phyloP scores from a whole-genome alignment of 2,888 invertebrate species.

The Plebejus melissa region DNA sequence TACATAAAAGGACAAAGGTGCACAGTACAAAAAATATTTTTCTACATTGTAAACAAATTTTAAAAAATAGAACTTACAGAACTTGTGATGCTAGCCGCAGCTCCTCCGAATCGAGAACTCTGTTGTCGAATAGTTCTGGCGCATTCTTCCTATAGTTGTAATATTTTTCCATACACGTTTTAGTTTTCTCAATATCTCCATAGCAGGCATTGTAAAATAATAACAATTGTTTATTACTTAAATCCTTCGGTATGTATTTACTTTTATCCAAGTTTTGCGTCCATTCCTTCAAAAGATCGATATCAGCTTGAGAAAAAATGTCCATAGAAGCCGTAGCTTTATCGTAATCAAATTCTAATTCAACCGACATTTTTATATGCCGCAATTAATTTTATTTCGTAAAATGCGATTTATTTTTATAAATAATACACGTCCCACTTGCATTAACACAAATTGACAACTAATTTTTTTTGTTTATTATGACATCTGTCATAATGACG shows the following conservation, averaged over 20 bases:
- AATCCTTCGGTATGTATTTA: slow-evolving; percentile 72
- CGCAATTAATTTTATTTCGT: slow-evolving; percentile 45
- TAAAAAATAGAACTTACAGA: slow-evolving; percentile 65
- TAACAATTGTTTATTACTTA: slow-evolving; percentile 80
- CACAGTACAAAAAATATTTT: neutral
- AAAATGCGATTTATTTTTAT: slow-evolving; percentile 46
- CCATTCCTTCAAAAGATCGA: slow-evolving; percentile 67
- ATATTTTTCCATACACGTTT: slow-evolving; percentile 81
- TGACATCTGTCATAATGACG: neutral
- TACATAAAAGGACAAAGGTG: neutral
- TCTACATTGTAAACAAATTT: slow-evolving; percentile 18
- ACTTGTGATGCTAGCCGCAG: slow-evolving; percentile 65
- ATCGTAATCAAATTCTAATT: slow-evolving; percentile 67
- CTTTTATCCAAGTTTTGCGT: slow-evolving; percentile 67
- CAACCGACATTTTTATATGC: slow-evolving; percentile 56
- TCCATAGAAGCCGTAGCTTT: slow-evolving; percentile 65
- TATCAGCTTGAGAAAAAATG: slow-evolving; percentile 70
- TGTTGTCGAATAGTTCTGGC: slow-evolving; percentile 81
- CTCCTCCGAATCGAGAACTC: slow-evolving; percentile 74
- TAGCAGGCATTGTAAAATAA: slow-evolving; percentile 83
- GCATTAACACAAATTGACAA: slow-evolving; percentile 55
- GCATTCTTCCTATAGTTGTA: slow-evolving; percentile 78
- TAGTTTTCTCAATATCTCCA: slow-evolving; percentile 77
- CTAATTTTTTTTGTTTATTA: slow-evolving; percentile 36
- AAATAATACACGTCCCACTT: slow-evolving; percentile 42